A percentile compares a stretch with the other conserved stretches of the same genome.
Evolutionary conservation across 2,113 vertebrate species (phyloP).

Genomic region (Atlantisia rogersi): DNA sequence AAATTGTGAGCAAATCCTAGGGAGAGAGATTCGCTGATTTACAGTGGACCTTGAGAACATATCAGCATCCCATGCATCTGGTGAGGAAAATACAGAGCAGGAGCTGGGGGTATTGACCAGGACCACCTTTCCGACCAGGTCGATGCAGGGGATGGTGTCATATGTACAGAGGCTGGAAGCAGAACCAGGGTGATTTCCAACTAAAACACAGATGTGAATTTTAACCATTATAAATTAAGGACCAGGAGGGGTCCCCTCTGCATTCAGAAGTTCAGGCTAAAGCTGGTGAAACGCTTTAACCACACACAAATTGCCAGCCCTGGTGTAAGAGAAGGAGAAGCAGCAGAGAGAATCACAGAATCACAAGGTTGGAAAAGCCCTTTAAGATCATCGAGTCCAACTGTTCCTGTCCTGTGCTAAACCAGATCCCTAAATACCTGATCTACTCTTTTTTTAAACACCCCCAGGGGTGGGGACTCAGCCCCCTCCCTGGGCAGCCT

Average conservation of each 20-base stretch:
- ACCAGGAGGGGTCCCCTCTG: background rate
- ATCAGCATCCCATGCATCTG: background rate
- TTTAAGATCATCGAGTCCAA: no score
- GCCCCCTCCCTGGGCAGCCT: no score
- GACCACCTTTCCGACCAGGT: background rate
- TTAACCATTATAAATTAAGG: background rate
- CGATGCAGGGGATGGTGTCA: fast-evolving
- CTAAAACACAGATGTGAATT: background rate
- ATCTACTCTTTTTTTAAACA: no score
- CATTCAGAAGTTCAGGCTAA: background rate
- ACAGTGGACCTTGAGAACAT: conserved; percentile 4
- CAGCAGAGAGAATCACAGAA: background rate
- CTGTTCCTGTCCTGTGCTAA: no score
- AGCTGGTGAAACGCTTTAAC: background rate
- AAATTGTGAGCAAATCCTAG: conserved; percentile 61
- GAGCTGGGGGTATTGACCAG: background rate
- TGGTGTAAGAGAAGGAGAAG: background rate
- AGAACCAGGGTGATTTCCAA: background rate
- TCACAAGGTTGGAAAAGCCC: no score
- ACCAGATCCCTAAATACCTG: no score
- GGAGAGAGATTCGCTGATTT: conserved; percentile 58
- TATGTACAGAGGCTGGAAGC: background rate
- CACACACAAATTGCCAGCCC: background rate
- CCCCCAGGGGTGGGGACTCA: no score
- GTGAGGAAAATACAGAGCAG: background rate